These are phyloP conservation scores for Adelognathus sp. DNA, from an alignment of 2,888 invertebrate species.

Conservation along the genomic window DNA sequence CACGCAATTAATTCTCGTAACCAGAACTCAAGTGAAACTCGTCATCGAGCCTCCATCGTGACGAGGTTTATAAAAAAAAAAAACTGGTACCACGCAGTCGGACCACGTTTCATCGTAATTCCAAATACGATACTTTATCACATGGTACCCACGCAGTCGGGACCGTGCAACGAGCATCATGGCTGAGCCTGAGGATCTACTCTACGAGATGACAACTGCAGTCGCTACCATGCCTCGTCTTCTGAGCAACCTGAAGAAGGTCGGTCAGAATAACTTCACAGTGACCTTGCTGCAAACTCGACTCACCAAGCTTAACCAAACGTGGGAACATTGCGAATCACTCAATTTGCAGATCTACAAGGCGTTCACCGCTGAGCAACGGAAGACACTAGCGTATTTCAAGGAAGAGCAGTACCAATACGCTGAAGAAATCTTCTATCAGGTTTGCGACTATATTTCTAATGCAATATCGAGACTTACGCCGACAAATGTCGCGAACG, in stretches of 20 bases:
- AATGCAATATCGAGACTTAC: background rate
- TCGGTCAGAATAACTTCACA: conserved; percentile 7
- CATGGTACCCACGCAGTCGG: conserved; percentile 41
- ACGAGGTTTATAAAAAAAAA: too few species aligned
- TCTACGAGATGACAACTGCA: background rate
- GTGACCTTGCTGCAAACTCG: background rate
- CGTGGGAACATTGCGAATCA: conserved; percentile 1
- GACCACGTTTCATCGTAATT: background rate
- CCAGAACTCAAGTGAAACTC: background rate
- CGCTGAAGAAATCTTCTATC: conserved; percentile 1
- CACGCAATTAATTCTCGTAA: background rate
- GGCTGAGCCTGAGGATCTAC: conserved; percentile 1
- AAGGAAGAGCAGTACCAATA: background rate
- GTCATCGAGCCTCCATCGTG: background rate
- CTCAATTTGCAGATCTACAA: background rate
- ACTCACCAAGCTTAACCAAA: background rate
- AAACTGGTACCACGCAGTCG: conserved; percentile 16
- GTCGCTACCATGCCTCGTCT: background rate
- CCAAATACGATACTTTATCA: background rate
- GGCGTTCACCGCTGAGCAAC: background rate
- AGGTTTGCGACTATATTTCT: conserved; percentile 11
- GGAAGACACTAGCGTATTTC: background rate
- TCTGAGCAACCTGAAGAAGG: conserved; percentile 7
- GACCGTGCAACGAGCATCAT: conserved; percentile 22
- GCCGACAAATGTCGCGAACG: background rate